These are phyloP conservation scores for Cheilosia impressa DNA, from an alignment of 2,888 invertebrate genomes.

Conservation along the genomic window DNA sequence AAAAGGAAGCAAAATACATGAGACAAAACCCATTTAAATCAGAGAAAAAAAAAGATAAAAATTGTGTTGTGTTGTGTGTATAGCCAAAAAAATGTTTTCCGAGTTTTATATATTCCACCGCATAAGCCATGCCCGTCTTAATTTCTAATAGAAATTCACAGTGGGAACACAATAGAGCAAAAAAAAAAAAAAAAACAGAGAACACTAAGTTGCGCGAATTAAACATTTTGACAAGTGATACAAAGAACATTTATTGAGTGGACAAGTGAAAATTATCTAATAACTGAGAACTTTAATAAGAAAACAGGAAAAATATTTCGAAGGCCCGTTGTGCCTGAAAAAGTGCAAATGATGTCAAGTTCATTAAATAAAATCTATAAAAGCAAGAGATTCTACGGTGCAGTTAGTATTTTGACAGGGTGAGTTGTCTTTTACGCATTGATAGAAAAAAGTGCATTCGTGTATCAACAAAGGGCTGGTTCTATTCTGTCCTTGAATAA, in stretches of 20 bases:
- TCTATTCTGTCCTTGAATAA: not conserved
- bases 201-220: conserved; percentile 32
- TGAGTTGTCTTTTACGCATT: conserved; percentile 77
- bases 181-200: conserved; percentile 4
- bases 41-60: conserved; percentile 9
- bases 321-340: conserved; percentile 49
- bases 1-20: not conserved
- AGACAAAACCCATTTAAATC: not conserved
- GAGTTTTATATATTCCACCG: conserved; percentile 61
- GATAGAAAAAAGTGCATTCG: not conserved
- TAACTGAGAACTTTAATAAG: conserved; percentile 12
- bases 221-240: conserved; percentile 30
- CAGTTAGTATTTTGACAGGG: conserved; percentile 81
- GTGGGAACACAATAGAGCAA: conserved; percentile 32
- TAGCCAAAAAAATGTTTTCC: conserved; percentile 61
- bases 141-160: conserved; percentile 66
- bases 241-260: conserved; percentile 8
- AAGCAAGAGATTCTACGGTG: conserved; percentile 78
- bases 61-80: not conserved
- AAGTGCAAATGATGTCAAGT: conserved; percentile 53
- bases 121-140: conserved; percentile 25
- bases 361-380: conserved; percentile 55
- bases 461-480: not conserved
- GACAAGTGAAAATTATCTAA: conserved; percentile 26
- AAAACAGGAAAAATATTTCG: not conserved